Conservation (phyloP, 2,113 vertebrate genomes). For the Caranx ignobilis region DNA sequence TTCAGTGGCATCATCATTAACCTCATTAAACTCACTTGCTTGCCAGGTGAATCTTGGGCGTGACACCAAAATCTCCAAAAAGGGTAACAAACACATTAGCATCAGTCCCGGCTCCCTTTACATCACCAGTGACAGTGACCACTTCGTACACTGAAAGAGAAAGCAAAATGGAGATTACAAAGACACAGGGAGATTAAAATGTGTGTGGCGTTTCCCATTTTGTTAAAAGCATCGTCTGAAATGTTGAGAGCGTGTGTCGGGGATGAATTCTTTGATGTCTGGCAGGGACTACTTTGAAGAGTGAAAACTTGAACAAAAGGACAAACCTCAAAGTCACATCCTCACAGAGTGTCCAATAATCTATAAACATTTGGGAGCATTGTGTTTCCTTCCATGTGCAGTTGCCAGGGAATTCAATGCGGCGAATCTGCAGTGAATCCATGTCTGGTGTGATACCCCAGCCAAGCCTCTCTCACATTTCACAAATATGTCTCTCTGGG, state of each 20-base stretch:
- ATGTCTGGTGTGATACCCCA: conserved; percentile 54
- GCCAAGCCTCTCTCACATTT: conserved; percentile 60
- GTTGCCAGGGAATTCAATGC: conserved; percentile 76
- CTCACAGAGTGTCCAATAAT: conserved; percentile 54
- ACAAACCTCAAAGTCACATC: conserved; percentile 47
- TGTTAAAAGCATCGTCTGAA: conserved; percentile 1
- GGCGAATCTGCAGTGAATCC: conserved; percentile 72
- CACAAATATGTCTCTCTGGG: conserved; percentile 42
- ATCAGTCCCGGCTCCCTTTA: conserved; percentile 94
- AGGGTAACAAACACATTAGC: conserved; percentile 97
- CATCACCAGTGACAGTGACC: conserved; percentile 92
- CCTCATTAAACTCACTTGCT: conserved; percentile 92
- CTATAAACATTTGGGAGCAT: conserved; percentile 67
- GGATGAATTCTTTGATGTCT: background rate
- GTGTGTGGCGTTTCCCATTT: background rate
- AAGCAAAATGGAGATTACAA: conserved; percentile 34
- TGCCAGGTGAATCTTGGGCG: conserved; percentile 95
- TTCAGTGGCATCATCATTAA: background rate
- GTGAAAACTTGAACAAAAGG: conserved; percentile 14
- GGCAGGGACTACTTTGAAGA: background rate
- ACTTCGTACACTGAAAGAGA: conserved; percentile 92
- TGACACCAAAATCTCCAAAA: conserved; percentile 94
- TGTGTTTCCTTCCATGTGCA: conserved; percentile 71
- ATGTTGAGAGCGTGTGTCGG: background rate
- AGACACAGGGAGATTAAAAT: background rate